Percentiles rank a stretch among this genome's conserved stretches.
Conservation (phyloP, 2,797 vertebrate genomes). For the Aplochiton taeniatus region DNA sequence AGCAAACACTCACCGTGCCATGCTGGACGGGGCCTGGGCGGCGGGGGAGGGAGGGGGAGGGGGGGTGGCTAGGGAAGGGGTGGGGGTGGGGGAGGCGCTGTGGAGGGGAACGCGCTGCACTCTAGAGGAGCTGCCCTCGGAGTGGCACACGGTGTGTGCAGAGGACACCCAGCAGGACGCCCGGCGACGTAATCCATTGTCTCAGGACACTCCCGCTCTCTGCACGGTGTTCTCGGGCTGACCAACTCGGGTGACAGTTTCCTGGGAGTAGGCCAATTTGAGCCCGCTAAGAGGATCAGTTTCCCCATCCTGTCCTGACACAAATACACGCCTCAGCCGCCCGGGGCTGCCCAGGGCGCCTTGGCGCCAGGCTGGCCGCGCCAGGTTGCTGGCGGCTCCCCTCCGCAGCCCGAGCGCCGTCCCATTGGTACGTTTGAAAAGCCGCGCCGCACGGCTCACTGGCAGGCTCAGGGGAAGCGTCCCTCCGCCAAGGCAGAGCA, state of each 20-base stretch:
- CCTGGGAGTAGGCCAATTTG: conserved; percentile 64
- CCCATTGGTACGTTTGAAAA: conserved; percentile 11
- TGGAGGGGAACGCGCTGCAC: too few species aligned
- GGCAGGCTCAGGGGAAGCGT: conserved; percentile 42
- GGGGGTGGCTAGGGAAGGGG: neutral
- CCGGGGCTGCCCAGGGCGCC: conserved; percentile 33
- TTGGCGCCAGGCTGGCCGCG: conserved; percentile 21
- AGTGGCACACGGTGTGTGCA: too few species aligned
- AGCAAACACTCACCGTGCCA: conserved; percentile 55
- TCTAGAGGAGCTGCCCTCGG: too few species aligned
- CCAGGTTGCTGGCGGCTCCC: too few species aligned
- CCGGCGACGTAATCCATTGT: too few species aligned
- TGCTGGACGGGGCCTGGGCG: too few species aligned
- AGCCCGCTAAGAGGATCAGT: conserved; percentile 70
- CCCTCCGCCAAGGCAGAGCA: conserved; percentile 55
- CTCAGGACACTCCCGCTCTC: conserved; percentile 4
- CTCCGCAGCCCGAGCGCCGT: too few species aligned
- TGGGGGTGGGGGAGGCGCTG: neutral
- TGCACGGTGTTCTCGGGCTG: conserved; percentile 49
- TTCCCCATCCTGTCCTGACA: conserved; percentile 66
- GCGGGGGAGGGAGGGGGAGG: neutral
- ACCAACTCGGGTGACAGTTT: conserved; percentile 68
- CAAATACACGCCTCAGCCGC: conserved; percentile 47
- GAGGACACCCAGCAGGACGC: too few species aligned
- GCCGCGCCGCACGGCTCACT: conserved; percentile 28